These are phyloP conservation scores for Seladonia tumulorum DNA, from an alignment of 2,888 invertebrate genomes.

Conservation along the genomic window DNA sequence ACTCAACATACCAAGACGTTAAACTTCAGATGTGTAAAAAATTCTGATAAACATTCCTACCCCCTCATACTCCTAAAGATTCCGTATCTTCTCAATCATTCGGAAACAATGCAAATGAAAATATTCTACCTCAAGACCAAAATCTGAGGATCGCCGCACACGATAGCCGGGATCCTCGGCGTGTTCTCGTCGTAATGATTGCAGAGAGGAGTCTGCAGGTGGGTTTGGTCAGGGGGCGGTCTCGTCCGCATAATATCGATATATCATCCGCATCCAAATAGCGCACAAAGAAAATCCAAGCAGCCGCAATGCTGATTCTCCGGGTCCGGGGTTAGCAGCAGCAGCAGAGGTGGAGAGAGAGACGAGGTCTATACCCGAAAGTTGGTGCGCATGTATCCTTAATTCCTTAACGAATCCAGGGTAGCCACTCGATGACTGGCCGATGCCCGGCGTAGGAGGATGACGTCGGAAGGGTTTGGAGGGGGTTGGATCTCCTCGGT, in stretches of 20 bases:
- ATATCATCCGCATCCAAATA: conserved; percentile 40
- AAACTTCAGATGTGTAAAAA: background rate
- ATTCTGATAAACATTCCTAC: background rate
- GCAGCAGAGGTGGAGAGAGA: background rate
- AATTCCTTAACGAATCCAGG: conserved; percentile 70
- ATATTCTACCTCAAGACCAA: background rate
- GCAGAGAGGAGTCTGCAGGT: background rate
- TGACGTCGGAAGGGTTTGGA: conserved; percentile 55
- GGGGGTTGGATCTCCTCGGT: conserved; percentile 60
- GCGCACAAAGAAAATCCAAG: conserved; percentile 27
- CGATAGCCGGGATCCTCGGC: background rate
- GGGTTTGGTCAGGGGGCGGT: conserved; percentile 14
- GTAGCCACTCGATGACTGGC: conserved; percentile 71
- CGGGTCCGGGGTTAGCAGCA: conserved; percentile 6
- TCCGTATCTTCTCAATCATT: background rate
- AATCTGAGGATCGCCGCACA: background rate
- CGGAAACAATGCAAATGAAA: background rate
- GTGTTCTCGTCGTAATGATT: conserved; percentile 32
- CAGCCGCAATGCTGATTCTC: conserved; percentile 59
- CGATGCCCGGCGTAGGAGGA: conserved; percentile 65
- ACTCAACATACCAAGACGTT: background rate
- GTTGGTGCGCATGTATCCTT: conserved; percentile 64
- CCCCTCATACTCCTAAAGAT: background rate
- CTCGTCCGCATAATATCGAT: conserved; percentile 37
- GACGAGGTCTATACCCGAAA: conserved; percentile 14